Conservation (phyloP, 2,113 vertebrate genomes). For the Todiramphus chloris region DNA sequence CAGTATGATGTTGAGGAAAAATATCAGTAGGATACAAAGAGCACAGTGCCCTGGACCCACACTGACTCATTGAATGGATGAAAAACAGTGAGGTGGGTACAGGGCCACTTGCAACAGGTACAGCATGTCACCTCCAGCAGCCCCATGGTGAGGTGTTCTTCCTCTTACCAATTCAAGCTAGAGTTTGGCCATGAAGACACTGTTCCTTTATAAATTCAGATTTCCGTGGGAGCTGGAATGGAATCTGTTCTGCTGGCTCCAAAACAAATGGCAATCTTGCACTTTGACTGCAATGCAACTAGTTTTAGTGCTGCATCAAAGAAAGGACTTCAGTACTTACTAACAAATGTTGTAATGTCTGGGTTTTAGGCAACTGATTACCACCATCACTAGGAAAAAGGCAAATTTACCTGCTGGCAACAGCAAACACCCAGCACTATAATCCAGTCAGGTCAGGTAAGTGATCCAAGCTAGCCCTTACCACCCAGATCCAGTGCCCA, state of each 20-base stretch:
- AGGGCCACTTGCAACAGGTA: background rate
- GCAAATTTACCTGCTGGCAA: background rate
- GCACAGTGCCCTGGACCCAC: no score
- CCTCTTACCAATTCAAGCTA: background rate
- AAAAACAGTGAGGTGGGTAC: background rate
- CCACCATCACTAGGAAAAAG: background rate
- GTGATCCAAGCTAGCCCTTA: background rate
- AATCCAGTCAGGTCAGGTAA: background rate
- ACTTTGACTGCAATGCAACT: background rate
- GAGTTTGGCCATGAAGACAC: background rate
- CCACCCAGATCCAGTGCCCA: background rate
- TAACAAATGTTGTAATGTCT: background rate
- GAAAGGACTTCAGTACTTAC: background rate
- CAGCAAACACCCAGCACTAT: background rate
- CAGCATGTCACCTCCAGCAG: accelerated
- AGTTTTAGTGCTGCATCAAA: background rate
- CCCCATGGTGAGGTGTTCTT: background rate
- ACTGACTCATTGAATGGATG: background rate
- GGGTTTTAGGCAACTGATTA: background rate
- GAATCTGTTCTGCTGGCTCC: background rate
- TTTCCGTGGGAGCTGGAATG: background rate
- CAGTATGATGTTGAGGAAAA: background rate
- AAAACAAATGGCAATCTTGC: background rate
- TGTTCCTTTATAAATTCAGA: background rate
- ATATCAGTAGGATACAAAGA: background rate